A percentile compares a stretch with the other conserved stretches of the same genome.
phyloP scores from a whole-genome alignment of 2,113 vertebrate genomes.

The Oreochromis tanganicae region DNA sequence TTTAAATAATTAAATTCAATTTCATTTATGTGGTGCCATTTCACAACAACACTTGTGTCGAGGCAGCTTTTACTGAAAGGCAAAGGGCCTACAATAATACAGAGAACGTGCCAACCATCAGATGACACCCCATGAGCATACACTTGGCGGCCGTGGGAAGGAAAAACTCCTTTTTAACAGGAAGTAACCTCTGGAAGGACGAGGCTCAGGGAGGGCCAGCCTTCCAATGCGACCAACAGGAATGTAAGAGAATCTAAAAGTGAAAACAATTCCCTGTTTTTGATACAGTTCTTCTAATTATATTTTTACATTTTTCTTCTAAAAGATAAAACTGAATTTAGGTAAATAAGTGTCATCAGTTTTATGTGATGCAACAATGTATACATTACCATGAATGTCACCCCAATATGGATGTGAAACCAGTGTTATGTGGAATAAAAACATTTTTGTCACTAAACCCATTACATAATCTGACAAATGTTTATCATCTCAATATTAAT shows the following conservation, averaged over 20 bases:
- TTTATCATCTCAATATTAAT: background rate
- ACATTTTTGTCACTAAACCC: background rate
- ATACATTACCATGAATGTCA: background rate
- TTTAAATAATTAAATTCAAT: background rate
- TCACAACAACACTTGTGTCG: background rate
- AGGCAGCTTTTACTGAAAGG: background rate
- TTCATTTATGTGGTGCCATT: background rate
- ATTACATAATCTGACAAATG: background rate
- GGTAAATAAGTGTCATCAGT: background rate
- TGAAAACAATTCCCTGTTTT: background rate
- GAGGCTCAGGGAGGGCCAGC: background rate
- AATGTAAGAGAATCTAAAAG: background rate
- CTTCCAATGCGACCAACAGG: background rate
- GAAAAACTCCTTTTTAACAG: background rate
- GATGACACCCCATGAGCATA: background rate
- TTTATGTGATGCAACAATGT: background rate
- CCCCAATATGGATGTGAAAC: background rate
- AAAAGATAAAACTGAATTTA: background rate
- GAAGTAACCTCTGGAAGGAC: background rate
- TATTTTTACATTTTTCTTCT: background rate
- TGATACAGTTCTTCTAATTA: background rate
- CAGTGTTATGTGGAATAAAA: background rate
- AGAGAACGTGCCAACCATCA: background rate
- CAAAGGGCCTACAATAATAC: background rate
- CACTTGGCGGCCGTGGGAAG: background rate